Conservation (phyloP, 2,888 invertebrate species). For the Caenorhabditis panamensis region DNA sequence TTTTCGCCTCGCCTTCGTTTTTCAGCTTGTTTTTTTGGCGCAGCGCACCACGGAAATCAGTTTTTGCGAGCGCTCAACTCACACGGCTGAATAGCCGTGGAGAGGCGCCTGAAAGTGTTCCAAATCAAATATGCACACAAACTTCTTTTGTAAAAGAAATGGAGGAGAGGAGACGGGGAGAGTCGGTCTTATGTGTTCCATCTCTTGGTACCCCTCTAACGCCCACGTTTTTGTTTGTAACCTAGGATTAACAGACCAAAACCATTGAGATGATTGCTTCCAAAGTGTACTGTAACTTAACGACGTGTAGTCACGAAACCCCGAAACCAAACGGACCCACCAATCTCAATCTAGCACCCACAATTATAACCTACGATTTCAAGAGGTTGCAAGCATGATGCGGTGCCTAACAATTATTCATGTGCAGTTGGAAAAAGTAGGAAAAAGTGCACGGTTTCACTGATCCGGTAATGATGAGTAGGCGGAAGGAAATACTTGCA, state of each 20-base stretch:
- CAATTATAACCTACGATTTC: background rate
- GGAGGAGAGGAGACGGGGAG: background rate
- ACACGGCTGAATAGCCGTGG: conserved; percentile 37
- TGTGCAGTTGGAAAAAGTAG: background rate
- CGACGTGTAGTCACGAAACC: background rate
- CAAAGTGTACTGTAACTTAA: background rate
- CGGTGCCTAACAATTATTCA: background rate
- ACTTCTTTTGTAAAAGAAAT: conserved; percentile 17
- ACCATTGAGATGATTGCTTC: background rate
- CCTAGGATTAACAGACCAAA: background rate
- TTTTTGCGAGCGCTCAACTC: conserved; percentile 29
- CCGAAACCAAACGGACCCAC: too few relatives aligned
- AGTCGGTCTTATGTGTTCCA: background rate
- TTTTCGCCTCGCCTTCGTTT: conserved; percentile 10
- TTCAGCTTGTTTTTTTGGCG: conserved; percentile 20
- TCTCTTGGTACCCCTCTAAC: too few relatives aligned
- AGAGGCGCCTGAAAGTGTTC: conserved; percentile 25
- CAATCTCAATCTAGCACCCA: too few relatives aligned
- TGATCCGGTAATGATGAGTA: background rate
- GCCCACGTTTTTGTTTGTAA: background rate
- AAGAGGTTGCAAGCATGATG: background rate
- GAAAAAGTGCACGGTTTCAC: too few relatives aligned
- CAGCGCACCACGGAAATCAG: conserved; percentile 18
- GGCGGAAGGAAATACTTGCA: background rate
- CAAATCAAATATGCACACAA: conserved; percentile 31